These are phyloP conservation scores for Taeniopygia guttata DNA, from an alignment of 2,797 vertebrate genomes.

Conservation along the genomic window DNA sequence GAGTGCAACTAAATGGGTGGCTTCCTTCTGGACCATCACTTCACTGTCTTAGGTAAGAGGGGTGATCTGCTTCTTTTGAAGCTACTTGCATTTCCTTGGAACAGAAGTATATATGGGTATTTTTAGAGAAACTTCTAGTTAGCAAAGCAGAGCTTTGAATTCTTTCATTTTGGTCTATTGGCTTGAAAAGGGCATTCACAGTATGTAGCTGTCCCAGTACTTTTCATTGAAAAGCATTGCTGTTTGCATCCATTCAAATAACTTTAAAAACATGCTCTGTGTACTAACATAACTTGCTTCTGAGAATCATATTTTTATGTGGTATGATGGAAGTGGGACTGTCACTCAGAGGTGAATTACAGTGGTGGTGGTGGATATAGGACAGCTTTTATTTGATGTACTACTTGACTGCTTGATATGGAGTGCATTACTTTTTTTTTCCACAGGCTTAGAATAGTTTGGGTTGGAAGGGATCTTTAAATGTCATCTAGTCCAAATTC, in stretches of 20 bases:
- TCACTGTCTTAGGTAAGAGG: constrained; percentile 41
- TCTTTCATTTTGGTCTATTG: not conserved
- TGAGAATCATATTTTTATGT: not conserved
- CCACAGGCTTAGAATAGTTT: not conserved
- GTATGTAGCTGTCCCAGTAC: not conserved
- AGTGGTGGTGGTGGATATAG: not conserved
- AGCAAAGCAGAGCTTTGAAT: not conserved
- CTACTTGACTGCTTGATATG: not conserved
- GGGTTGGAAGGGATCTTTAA: not conserved
- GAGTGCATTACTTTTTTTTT: not conserved
- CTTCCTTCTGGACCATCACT: constrained; percentile 44
- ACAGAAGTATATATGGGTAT: not conserved
- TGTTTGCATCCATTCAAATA: not conserved
- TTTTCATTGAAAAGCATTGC: not conserved
- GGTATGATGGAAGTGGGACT: not conserved
- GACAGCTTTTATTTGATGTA: not conserved
- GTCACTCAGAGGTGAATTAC: not conserved
- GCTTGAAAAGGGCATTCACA: not conserved
- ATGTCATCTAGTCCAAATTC: not conserved
- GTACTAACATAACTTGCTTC: not conserved
- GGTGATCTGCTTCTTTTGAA: not conserved
- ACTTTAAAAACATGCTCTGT: not conserved
- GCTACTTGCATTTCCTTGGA: not conserved
- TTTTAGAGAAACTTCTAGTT: not conserved
- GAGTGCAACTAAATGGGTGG: constrained; percentile 45